Evolutionary conservation across 2,888 invertebrate genomes (phyloP), one percentile per base, ranked within the genome.

Genomic region (Euplagia quadripunctaria): DNA sequence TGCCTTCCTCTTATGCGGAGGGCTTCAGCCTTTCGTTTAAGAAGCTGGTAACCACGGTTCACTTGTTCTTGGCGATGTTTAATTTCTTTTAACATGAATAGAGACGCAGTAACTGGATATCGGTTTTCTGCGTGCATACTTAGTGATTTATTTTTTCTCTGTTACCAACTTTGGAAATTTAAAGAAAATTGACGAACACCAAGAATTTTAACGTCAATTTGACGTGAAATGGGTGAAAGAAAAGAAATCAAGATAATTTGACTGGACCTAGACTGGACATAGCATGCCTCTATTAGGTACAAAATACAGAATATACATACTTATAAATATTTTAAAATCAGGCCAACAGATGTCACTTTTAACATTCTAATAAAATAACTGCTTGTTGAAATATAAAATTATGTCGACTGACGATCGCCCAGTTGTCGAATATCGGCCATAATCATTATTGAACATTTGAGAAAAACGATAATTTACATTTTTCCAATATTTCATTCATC

Each of bases 1-100:
- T 94, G 94, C 12, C 94, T 86, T 0, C 94, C 94, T 31, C 87
- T 86, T 12, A 92, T 79, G 17, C 94, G 89, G 0, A 96, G 85
- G 0, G 94, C 96, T 78, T 96, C 96, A 0, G 93, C 89, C 82
- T 95, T 94, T 4, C 94, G 87, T 73, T 91, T 93, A 64, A 96
- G 81, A 1, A 96, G 87, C 67, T 94, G 93, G 77, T 93, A 92
- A 0, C 95, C 95, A 1, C 93, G 89, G 63, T 89, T 88, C 0
- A 96, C 95, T 70, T 92, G 91, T 76, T 93, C 94, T 70, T 94
- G 94, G 0, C 94, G 91, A 41, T 88, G 91, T 75, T 95, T 96
- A 66, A 95, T 94, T 82, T 96, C 95, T 76, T 93, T 90, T 12
- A 96, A 76, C 95, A 95, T 95, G 76, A 92, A 96, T 8, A 94